phyloP scores from a whole-genome alignment of 1,140 invertebrate genomes.

The Scaptomyza pallida region DNA sequence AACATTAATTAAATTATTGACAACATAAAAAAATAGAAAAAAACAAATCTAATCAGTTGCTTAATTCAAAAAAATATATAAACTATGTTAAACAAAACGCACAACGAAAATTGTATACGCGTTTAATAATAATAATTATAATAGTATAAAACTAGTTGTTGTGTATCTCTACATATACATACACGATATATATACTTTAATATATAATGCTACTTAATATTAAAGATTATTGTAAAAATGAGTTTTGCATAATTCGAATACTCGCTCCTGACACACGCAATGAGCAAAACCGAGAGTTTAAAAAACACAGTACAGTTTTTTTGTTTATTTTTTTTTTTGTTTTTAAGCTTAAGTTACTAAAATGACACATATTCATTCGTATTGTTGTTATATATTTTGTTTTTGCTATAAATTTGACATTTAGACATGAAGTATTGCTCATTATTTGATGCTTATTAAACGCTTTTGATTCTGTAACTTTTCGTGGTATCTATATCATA shows the following conservation, averaged over 20 bases:
- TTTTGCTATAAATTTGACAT: slow-evolving; percentile 72
- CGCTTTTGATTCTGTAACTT: slow-evolving; percentile 74
- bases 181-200: slow-evolving; percentile 13
- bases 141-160: slow-evolving; percentile 30
- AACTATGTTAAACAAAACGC: neutral
- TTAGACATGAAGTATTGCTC: slow-evolving; percentile 79
- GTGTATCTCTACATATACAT: slow-evolving; percentile 20
- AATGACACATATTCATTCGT: slow-evolving; percentile 71
- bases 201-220: slow-evolving; percentile 55
- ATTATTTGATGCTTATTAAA: slow-evolving; percentile 71
- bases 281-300: slow-evolving; percentile 24
- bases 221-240: slow-evolving; percentile 57
- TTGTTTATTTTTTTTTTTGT: neutral
- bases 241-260: slow-evolving; percentile 76
- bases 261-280: slow-evolving; percentile 33
- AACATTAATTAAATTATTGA: slow-evolving; percentile 48
- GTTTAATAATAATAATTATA: slow-evolving; percentile 1
- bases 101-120: slow-evolving; percentile 18
- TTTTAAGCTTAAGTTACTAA: slow-evolving; percentile 63
- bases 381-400: slow-evolving; percentile 20
- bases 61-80: slow-evolving; percentile 23
- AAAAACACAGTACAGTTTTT: slow-evolving; percentile 42
- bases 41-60: slow-evolving; percentile 31
- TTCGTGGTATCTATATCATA: slow-evolving; percentile 25
- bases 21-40: slow-evolving; percentile 35